Conservation (phyloP, 1,140 invertebrate species). For the Sipha flava region DNA sequence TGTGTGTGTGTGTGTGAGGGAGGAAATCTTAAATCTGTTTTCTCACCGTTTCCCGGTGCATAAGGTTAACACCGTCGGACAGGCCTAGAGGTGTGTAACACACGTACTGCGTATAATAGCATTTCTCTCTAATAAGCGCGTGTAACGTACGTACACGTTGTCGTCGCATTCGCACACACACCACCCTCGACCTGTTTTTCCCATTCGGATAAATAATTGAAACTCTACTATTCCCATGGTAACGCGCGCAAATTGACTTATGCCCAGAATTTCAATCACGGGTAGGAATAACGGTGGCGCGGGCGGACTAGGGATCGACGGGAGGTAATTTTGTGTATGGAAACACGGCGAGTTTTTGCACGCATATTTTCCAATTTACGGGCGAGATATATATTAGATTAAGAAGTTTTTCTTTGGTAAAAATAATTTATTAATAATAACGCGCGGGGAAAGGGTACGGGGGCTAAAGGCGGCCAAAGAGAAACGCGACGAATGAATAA, state of each 20-base stretch:
- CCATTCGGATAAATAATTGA: constrained; percentile 11
- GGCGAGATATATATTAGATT: neutral
- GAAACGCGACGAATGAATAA: constrained; percentile 1
- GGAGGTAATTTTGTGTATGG: neutral
- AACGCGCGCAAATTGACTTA: neutral
- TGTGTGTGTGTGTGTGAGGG: too few relatives aligned
- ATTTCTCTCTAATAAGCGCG: too few relatives aligned
- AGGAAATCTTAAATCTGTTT: too few relatives aligned
- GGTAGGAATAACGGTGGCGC: too few relatives aligned
- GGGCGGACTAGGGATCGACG: too few relatives aligned
- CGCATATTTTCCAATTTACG: neutral
- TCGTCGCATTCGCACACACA: neutral
- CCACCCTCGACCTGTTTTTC: neutral
- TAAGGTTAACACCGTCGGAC: too few relatives aligned
- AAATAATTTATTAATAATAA: constrained; percentile 11
- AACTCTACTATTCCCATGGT: constrained; percentile 2
- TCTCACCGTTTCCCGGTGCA: too few relatives aligned
- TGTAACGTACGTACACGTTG: too few relatives aligned
- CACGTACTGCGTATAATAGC: neutral
- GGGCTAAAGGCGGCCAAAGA: neutral
- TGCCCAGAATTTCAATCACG: neutral
- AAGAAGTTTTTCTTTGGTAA: neutral
- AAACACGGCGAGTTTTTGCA: neutral
- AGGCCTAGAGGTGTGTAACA: too few relatives aligned
- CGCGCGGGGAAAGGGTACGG: neutral